These are phyloP conservation scores for Archips xylosteana DNA, from an alignment of 2,888 invertebrate genomes.

Conservation along the genomic window DNA sequence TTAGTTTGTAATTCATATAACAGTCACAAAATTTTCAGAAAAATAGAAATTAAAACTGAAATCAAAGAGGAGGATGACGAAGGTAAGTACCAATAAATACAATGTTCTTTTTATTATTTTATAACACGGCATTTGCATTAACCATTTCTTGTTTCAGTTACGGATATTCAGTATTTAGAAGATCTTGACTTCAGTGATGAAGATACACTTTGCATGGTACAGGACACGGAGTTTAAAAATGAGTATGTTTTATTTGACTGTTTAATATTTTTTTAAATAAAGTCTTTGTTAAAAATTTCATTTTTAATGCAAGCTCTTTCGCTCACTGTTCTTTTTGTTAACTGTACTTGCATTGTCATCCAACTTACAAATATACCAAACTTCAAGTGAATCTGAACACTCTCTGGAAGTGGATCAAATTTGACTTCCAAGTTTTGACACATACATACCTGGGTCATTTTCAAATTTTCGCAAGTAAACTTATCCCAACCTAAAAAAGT, in stretches of 20 bases:
- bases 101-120: background rate
- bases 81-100: constrained; percentile 1
- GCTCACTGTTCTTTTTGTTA: too few species aligned
- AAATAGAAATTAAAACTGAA: constrained; percentile 50
- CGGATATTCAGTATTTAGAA: constrained; percentile 45
- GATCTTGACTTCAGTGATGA: constrained; percentile 36
- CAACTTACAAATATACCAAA: too few species aligned
- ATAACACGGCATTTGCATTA: background rate
- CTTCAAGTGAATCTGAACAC: too few species aligned
- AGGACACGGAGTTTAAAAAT: background rate
- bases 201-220: background rate
- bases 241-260: constrained; percentile 13
- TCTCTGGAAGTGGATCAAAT: too few species aligned
- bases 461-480: too few species aligned
- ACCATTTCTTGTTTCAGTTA: constrained; percentile 25
- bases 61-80: constrained; percentile 31
- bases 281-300: too few species aligned
- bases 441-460: too few species aligned
- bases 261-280: too few species aligned
- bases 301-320: too few species aligned
- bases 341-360: too few species aligned
- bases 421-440: too few species aligned
- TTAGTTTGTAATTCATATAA: background rate
- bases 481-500: too few species aligned
- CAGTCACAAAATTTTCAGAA: constrained; percentile 50